Conservation (phyloP, 2,888 invertebrate genomes). For the Formica aserva region DNA sequence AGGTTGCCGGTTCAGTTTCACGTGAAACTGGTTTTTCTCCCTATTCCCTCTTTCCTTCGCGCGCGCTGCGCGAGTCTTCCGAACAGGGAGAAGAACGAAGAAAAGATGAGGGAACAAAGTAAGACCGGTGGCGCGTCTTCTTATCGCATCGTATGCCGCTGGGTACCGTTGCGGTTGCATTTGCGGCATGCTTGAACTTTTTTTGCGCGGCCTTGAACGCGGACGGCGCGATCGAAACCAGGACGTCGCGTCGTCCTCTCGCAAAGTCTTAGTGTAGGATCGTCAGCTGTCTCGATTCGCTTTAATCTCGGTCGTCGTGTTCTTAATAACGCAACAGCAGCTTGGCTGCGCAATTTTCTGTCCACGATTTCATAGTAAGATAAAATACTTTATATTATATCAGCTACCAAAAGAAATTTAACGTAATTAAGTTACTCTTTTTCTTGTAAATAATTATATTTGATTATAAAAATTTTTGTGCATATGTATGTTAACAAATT, state of each 20-base stretch:
- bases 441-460: background rate
- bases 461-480: background rate
- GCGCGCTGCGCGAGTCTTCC: background rate
- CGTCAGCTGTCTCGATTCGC: slow-evolving; percentile 35
- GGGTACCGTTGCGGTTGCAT: slow-evolving; percentile 76
- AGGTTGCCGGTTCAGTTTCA: slow-evolving; percentile 71
- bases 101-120: slow-evolving; percentile 48
- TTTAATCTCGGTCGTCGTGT: slow-evolving; percentile 30
- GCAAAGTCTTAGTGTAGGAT: slow-evolving; percentile 10
- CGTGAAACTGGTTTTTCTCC: slow-evolving; percentile 71
- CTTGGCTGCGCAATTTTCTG: background rate
- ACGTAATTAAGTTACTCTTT: background rate
- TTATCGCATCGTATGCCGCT: slow-evolving; percentile 68
- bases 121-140: slow-evolving; percentile 64
- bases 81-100: slow-evolving; percentile 10
- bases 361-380: background rate
- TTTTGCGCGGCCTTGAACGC: slow-evolving; percentile 78
- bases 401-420: background rate
- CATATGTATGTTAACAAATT: background rate
- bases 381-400: background rate
- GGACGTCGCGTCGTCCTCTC: slow-evolving; percentile 64
- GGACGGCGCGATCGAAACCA: slow-evolving; percentile 67
- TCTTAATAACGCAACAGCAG: background rate
- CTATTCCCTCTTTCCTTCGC: slow-evolving; percentile 12
- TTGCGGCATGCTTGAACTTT: slow-evolving; percentile 74